Base-by-base conservation (phyloP, 1,140 invertebrate species). In the Cheumatopsyche charites region DNA sequence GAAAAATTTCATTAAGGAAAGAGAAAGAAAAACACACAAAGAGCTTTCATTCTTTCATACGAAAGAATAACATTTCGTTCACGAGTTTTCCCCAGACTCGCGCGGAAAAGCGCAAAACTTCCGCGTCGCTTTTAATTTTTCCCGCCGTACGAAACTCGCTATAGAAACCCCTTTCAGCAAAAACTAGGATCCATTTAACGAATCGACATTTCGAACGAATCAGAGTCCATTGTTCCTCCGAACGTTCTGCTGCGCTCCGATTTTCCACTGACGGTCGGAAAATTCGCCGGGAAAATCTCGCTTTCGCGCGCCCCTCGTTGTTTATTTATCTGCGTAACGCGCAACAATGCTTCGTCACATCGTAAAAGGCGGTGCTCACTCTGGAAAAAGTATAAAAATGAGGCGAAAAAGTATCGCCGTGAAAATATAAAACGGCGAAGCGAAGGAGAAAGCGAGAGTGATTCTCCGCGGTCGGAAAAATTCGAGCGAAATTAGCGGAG, bases 1-100 rank as follows among this genome's bases (percentile, higher is more conserved):
- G 55, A 25, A 58, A 26, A 58, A 58, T 58, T 58, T 58, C 55
- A 58, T 58, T 58, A 58, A 25, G 23, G 23, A 26, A 26, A 58
- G 21, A 58, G 13, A 47, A 47, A 47, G 43, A 3, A n/a, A 58
- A 58, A 58, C 7, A 9, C 29, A 55, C 55, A 58, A 25, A 58
- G 55, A 23, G 7, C 19, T 3, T 55, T 55, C 25, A 9, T 36
- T 12, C 21, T 21, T 58, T 58, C 21, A 25, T 58, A 25, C 55
- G 21, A 58, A 58, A 58, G 55, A 58, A 58, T 23, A 58, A 58
- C 23, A 58, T 58, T 11, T 25, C 23, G 55, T 23, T 58, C 25
- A 58, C 55, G 25, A 25, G 21, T 25, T 25, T 58, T 2, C 29
- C 29, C 3, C 9, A n/a, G n/a, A n/a, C n/a, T n/a, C 23, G n/a